phyloP scores from a whole-genome alignment of 2,888 invertebrate species.

The Gymnoscelis rufifasciata region DNA sequence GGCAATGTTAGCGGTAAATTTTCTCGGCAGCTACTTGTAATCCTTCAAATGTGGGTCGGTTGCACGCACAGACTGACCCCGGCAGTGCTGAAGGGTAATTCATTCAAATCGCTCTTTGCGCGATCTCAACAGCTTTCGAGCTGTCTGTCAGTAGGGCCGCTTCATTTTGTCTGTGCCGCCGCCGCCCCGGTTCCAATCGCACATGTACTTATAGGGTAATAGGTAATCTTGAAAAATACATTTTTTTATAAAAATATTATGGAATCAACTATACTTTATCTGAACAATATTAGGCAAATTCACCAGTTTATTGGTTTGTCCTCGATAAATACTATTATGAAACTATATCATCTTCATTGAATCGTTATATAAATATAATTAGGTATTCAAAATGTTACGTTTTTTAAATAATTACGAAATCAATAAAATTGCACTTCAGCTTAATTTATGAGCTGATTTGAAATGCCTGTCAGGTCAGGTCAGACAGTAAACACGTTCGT shows the following conservation, averaged over 20 bases:
- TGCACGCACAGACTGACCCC: slow-evolving; percentile 74
- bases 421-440: neutral
- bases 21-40: slow-evolving; percentile 77
- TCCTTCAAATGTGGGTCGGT: slow-evolving; percentile 77
- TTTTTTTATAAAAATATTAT: too few relatives aligned
- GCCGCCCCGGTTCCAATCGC: too few relatives aligned
- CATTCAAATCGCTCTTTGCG: slow-evolving; percentile 50
- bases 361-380: too few relatives aligned
- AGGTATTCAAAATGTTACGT: too few relatives aligned
- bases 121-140: slow-evolving; percentile 36
- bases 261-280: too few relatives aligned
- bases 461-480: too few relatives aligned
- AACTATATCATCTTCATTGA: slow-evolving; percentile 1
- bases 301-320: neutral
- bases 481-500: too few relatives aligned
- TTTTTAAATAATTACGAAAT: too few relatives aligned
- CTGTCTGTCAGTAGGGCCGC: slow-evolving; percentile 23
- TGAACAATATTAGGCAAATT: too few relatives aligned
- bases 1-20: slow-evolving; percentile 78
- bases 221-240: too few relatives aligned
- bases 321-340: neutral
- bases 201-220: too few relatives aligned
- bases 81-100: slow-evolving; percentile 61
- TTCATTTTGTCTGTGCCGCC: neutral
- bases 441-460: neutral